Percentiles rank a stretch among this genome's conserved stretches.
These are phyloP conservation scores for Synergus itoensis DNA, from an alignment of 2,888 invertebrate genomes.

Conservation along the genomic window DNA sequence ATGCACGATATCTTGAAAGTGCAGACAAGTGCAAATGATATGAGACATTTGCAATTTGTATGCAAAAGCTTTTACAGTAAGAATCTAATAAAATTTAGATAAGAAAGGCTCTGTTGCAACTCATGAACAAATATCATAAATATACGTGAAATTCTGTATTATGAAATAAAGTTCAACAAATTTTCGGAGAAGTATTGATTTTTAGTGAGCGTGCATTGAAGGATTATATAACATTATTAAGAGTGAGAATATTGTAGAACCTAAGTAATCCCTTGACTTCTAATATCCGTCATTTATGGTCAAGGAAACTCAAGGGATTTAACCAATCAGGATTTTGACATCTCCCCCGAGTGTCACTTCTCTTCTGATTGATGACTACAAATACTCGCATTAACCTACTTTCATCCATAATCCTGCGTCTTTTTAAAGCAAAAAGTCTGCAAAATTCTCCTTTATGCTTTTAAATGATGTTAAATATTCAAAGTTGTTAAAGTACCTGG, in stretches of 20 bases:
- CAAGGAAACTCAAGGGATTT: constrained; percentile 21
- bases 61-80: not conserved
- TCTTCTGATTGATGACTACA: constrained; percentile 32
- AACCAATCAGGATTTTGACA: constrained; percentile 30
- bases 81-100: not conserved
- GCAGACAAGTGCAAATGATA: not conserved
- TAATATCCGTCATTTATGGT: constrained; percentile 22
- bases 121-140: not conserved
- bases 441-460: not conserved
- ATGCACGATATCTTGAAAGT: not conserved
- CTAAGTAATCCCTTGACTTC: constrained; percentile 31
- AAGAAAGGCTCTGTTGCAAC: not conserved
- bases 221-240: not conserved
- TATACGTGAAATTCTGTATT: too few species aligned
- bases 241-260: not conserved
- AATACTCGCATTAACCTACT: constrained; percentile 33
- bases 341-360: constrained; percentile 22
- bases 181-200: too few species aligned
- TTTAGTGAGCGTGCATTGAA: not conserved
- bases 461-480: not conserved
- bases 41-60: not conserved
- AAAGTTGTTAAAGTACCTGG: not conserved
- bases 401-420: not conserved
- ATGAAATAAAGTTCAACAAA: too few species aligned
- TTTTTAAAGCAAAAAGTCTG: not conserved